Evolutionary conservation across 2,113 vertebrate genomes (phyloP), one percentile per base, ranked within the genome.

Genomic region (Danionella cerebrum): DNA sequence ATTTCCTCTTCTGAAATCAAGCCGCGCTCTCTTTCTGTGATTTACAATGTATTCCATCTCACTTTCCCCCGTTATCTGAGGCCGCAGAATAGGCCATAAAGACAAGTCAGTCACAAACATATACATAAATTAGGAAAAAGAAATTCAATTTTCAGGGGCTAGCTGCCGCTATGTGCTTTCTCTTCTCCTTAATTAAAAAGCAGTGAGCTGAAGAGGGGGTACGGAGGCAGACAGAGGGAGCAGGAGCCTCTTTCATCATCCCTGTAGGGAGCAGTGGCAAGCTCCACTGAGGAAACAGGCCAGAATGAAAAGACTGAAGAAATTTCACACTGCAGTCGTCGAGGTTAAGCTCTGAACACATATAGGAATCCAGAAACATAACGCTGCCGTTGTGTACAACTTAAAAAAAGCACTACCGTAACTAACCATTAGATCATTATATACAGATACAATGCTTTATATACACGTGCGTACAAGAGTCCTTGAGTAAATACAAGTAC

Each of bases 131-230:
- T 75, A 70, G 47, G 47, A 38, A 38, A 64, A 71, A 60, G 44
- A 42, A 75, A 74, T 73, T 73, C 52, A 67, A 73, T 69, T 78
- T 73, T 70, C 75, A 73, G 70, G 59, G 73, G 77, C 73, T 69
- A 45, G 73, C 67, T 66, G 70, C 54, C 42, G 47, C 57, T 36
- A 25, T 51, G 59, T 55, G 52, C 38, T 68, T 47, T 38, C 67
- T 72, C 52, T 60, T 41, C 14, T 48, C 62, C 54, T 73, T 79
- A 79, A 81, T 78, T 81, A 79, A 78, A 78, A 77, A 67, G 60
- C 70, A 77, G 54, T 79, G 57, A 79, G 73, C 75, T 76, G 77
- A 70, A 79, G 75, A 76, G 52, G 50, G 50, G 48, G 67, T 47
- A 25, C 31, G 22, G 51, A 58, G 57, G 63, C 63, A 60, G 42